Evolutionary conservation across 1,140 invertebrate species (phyloP).

Genomic region (Drosophila kurseongensis): DNA sequence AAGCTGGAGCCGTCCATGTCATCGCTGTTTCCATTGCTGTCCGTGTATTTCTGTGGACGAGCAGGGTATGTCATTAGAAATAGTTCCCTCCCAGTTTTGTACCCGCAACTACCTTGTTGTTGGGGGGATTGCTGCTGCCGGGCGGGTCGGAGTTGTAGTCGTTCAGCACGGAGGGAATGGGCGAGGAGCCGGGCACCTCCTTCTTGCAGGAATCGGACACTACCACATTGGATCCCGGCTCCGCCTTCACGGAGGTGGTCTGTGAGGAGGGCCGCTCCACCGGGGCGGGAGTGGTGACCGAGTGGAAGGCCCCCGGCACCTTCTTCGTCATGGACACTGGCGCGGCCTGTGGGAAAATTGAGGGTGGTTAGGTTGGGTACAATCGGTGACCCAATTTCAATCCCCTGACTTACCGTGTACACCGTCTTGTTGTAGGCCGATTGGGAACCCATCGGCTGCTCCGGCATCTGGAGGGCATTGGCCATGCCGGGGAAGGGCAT

Average conservation of each 20-base stretch:
- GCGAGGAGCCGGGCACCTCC: constrained; percentile 84
- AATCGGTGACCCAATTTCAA: too few species aligned
- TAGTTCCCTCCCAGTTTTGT: neutral
- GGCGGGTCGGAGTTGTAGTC: constrained; percentile 62
- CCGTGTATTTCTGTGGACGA: constrained; percentile 59
- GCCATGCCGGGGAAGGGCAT: constrained; percentile 70
- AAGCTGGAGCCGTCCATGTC: constrained; percentile 85
- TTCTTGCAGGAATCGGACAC: constrained; percentile 87
- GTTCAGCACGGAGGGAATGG: constrained; percentile 76
- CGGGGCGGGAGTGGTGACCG: constrained; percentile 71
- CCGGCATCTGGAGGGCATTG: constrained; percentile 56
- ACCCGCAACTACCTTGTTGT: constrained; percentile 36
- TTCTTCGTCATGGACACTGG: constrained; percentile 26
- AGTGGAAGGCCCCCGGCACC: constrained; percentile 72
- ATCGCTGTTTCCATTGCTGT: constrained; percentile 83
- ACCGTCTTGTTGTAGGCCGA: constrained; percentile 46
- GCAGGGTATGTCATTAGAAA: neutral
- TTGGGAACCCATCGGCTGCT: constrained; percentile 33
- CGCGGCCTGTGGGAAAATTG: constrained; percentile 35
- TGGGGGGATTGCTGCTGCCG: constrained; percentile 37
- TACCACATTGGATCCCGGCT: constrained; percentile 86
- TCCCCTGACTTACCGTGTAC: constrained; percentile 41
- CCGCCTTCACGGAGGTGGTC: constrained; percentile 87
- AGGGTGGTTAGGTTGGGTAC: neutral
- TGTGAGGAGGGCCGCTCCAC: constrained; percentile 86